phyloP scores from a whole-genome alignment of 2,113 vertebrate genomes.

The Eulacestoma nigropectus region DNA sequence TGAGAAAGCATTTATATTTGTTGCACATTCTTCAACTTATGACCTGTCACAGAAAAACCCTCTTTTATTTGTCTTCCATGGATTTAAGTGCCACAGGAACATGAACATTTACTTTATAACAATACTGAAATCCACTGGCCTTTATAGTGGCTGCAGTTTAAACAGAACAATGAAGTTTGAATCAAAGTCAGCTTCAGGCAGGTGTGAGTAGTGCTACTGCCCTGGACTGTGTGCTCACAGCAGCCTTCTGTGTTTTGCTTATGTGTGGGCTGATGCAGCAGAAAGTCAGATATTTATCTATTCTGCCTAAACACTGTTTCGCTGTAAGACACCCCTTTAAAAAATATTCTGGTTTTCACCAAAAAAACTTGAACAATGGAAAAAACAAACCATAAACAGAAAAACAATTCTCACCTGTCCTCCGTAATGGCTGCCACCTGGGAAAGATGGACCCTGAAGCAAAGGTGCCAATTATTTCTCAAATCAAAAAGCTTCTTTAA shows the following conservation, averaged over 20 bases:
- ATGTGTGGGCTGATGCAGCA: neutral
- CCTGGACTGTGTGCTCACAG: neutral
- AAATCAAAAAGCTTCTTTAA: neutral
- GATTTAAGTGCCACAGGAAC: neutral
- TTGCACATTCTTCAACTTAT: neutral
- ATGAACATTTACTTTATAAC: neutral
- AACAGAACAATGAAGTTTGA: neutral
- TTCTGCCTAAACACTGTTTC: neutral
- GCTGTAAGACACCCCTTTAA: neutral
- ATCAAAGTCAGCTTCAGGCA: neutral
- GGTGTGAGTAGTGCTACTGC: neutral
- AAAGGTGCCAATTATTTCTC: conserved; percentile 26
- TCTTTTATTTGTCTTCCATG: neutral
- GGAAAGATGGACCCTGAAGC: conserved; percentile 19
- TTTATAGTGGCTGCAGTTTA: neutral
- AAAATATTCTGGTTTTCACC: neutral
- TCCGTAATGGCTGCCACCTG: conserved; percentile 15
- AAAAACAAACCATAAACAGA: neutral
- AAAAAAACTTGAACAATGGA: neutral
- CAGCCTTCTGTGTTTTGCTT: neutral
- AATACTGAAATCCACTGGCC: neutral
- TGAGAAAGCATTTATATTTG: neutral
- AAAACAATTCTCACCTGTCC: conserved; percentile 27
- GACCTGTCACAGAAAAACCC: neutral
- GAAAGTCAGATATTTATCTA: neutral